These are phyloP conservation scores for Drosophila testacea DNA, from an alignment of 2,888 invertebrate species.

Conservation along the genomic window DNA sequence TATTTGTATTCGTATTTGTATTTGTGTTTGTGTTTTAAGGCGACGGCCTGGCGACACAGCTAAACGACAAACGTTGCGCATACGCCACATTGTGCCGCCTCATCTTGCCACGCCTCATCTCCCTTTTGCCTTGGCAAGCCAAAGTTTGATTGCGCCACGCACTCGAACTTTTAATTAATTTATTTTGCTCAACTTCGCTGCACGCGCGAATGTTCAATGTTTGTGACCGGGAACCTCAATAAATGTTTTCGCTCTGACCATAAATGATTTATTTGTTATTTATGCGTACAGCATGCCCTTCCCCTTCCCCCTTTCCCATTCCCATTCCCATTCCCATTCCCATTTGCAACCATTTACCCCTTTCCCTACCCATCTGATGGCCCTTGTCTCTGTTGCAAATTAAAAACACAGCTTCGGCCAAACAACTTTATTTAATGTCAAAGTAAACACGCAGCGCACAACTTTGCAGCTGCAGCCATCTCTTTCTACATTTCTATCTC, in stretches of 20 bases:
- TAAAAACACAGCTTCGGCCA: slow-evolving; percentile 60
- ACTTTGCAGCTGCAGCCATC: slow-evolving; percentile 41
- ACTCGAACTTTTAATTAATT: slow-evolving; percentile 76
- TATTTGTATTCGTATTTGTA: slow-evolving; percentile 13
- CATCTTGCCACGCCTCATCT: slow-evolving; percentile 1
- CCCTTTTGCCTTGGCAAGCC: slow-evolving; percentile 16
- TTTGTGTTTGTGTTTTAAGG: slow-evolving; percentile 33
- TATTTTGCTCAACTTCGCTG: slow-evolving; percentile 64
- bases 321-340: neutral
- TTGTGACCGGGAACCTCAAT: slow-evolving; percentile 67
- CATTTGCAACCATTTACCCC: neutral
- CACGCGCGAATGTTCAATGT: slow-evolving; percentile 16
- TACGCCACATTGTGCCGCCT: slow-evolving; percentile 41
- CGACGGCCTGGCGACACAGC: slow-evolving; percentile 53
- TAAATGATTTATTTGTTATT: slow-evolving; percentile 81
- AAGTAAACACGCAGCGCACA: slow-evolving; percentile 66
- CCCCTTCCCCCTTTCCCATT: neutral
- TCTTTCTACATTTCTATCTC: neutral
- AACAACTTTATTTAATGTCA: slow-evolving; percentile 81
- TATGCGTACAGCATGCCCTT: slow-evolving; percentile 52
- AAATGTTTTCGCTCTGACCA: slow-evolving; percentile 75
- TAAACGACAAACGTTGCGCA: slow-evolving; percentile 49
- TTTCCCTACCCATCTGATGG: neutral
- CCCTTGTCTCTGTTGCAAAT: slow-evolving; percentile 52
- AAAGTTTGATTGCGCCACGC: slow-evolving; percentile 67